Evolutionary conservation across 2,113 vertebrate genomes (phyloP).

Genomic region (Tonatia bakeri): DNA sequence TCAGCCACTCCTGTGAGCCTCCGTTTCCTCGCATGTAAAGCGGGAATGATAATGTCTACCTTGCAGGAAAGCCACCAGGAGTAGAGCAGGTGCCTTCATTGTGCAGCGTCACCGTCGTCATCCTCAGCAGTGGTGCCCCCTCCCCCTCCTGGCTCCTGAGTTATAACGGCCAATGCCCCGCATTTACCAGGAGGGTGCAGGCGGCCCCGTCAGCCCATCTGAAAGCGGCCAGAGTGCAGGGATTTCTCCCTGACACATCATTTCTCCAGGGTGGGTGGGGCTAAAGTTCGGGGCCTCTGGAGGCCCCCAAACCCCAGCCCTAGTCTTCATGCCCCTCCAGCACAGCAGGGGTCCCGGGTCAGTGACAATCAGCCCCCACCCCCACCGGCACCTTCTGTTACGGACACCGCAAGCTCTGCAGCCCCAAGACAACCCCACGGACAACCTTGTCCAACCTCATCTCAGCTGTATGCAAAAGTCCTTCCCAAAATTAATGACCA

Average conservation of each 20-base stretch:
- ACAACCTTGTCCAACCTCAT: not conserved
- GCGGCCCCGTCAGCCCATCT: rapidly evolving
- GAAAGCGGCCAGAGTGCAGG: not conserved
- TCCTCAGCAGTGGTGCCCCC: rapidly evolving
- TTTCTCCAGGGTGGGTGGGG: not conserved
- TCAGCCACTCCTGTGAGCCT: not conserved
- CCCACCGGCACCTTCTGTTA: not conserved
- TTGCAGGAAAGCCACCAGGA: not conserved
- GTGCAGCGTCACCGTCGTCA: rapidly evolving
- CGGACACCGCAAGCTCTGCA: not conserved
- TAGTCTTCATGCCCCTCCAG: rapidly evolving
- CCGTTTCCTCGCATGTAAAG: not conserved
- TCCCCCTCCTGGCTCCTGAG: not conserved
- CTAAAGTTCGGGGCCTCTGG: not conserved
- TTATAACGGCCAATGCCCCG: rapidly evolving
- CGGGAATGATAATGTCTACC: rapidly evolving
- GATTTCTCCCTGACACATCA: not conserved
- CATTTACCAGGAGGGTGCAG: rapidly evolving
- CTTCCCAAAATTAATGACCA: not conserved
- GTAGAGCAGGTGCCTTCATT: not conserved
- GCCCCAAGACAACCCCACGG: not conserved
- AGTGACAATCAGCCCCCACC: no score
- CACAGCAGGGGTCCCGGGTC: not conserved
- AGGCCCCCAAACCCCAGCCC: no score
- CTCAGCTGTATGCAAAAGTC: not conserved